Conservation (phyloP, 2,113 vertebrate species). For the Hemicordylus capensis region DNA sequence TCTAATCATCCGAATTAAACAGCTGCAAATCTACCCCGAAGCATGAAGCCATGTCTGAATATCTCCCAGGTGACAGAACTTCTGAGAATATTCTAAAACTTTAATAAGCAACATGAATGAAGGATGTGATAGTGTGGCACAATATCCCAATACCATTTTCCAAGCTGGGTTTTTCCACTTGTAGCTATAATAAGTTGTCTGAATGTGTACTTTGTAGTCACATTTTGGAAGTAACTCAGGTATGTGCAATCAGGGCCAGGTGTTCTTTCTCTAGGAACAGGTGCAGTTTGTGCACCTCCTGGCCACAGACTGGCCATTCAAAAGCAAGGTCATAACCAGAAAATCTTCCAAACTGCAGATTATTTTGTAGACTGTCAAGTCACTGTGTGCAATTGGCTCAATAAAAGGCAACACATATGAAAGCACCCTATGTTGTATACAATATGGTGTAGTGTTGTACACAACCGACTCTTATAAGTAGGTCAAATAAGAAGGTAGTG, state of each 20-base stretch:
- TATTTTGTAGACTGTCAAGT: no score
- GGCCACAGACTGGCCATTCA: no score
- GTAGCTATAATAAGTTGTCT: background rate
- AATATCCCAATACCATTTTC: background rate
- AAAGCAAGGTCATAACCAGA: no score
- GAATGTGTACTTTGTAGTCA: background rate
- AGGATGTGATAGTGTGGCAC: background rate
- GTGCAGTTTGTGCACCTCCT: no score
- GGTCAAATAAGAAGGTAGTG: background rate
- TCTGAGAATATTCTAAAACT: background rate
- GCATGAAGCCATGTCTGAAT: no score
- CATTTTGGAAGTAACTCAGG: background rate
- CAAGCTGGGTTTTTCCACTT: background rate
- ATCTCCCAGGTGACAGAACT: background rate
- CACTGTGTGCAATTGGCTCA: no score
- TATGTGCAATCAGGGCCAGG: no score
- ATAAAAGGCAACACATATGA: background rate
- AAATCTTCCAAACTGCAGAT: no score
- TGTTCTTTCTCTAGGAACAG: no score
- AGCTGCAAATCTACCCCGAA: no score
- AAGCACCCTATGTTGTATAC: background rate
- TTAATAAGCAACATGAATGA: background rate
- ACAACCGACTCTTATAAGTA: background rate
- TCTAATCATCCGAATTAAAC: no score
- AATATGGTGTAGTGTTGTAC: background rate